phyloP scores from a whole-genome alignment of 2,888 invertebrate species.

The Dynastes tityus region DNA sequence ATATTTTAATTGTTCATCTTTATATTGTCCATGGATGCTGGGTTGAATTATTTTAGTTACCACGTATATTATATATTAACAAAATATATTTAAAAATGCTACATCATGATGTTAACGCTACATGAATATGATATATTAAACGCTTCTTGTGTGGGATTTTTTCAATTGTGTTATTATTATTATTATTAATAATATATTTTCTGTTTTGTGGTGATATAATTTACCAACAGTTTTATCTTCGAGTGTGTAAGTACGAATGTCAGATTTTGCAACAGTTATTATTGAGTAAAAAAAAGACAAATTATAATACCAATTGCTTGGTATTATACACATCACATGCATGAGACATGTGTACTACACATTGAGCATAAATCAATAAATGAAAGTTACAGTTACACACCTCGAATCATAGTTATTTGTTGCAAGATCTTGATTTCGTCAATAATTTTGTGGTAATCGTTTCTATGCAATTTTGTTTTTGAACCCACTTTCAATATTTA shows the following conservation, averaged over 20 bases:
- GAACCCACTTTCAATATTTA: slow-evolving; percentile 12
- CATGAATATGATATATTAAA: slow-evolving; percentile 34
- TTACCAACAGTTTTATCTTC: background rate
- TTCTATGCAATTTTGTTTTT: background rate
- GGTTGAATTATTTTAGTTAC: slow-evolving; percentile 67
- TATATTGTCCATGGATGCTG: slow-evolving; percentile 56
- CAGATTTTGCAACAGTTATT: slow-evolving; percentile 33
- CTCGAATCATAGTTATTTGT: background rate
- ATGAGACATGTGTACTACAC: too few relatives aligned
- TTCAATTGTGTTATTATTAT: slow-evolving; percentile 14
- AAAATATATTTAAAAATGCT: slow-evolving; percentile 50
- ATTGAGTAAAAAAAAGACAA: slow-evolving; percentile 49
- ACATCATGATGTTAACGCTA: slow-evolving; percentile 46
- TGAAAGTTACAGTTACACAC: background rate
- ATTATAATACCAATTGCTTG: too few relatives aligned
- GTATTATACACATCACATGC: slow-evolving; percentile 31
- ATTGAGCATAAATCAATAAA: background rate
- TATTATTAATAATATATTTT: background rate
- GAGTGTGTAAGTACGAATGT: background rate
- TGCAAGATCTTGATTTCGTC: background rate
- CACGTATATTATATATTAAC: slow-evolving; percentile 59
- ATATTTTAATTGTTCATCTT: slow-evolving; percentile 9
- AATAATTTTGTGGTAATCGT: background rate
- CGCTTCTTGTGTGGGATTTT: slow-evolving; percentile 44
- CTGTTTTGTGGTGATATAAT: slow-evolving; percentile 31